Percentiles rank a stretch among this genome's conserved stretches.
phyloP scores from a whole-genome alignment of 2,113 vertebrate species.

The Phocoena phocoena region DNA sequence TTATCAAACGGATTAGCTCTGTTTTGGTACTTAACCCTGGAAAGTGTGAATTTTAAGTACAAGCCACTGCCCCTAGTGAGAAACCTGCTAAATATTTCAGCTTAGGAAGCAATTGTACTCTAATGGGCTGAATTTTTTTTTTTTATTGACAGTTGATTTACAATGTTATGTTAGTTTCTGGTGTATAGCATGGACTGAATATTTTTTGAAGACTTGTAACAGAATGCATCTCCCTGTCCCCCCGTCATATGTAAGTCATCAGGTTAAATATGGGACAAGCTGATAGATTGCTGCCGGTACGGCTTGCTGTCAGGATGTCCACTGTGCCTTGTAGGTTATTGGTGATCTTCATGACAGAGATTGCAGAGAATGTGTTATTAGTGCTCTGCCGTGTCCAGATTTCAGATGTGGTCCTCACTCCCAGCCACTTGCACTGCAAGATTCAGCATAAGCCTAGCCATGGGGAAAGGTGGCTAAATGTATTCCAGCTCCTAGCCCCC shows the following conservation, averaged over 20 bases:
- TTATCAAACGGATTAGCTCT: background rate
- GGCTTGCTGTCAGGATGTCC: background rate
- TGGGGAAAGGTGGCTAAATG: background rate
- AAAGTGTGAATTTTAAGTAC: slow-evolving; percentile 24
- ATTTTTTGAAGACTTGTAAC: background rate
- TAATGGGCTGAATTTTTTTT: background rate
- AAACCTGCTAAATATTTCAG: slow-evolving; percentile 14
- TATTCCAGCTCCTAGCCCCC: background rate
- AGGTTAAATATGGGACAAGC: background rate
- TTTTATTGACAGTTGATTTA: background rate
- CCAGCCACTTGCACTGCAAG: background rate
- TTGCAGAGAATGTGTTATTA: background rate
- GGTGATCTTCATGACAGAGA: background rate
- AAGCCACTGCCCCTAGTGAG: background rate
- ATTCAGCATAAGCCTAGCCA: background rate
- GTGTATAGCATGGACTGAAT: background rate
- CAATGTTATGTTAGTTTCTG: background rate
- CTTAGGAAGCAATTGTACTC: background rate
- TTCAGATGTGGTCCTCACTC: background rate
- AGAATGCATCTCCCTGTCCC: background rate
- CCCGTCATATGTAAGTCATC: background rate
- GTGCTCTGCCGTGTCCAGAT: rapidly evolving
- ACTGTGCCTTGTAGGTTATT: background rate
- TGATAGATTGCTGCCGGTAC: background rate
- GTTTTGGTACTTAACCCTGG: background rate